Conservation (phyloP, 2,888 invertebrate genomes). For the Rotaria sp. region DNA sequence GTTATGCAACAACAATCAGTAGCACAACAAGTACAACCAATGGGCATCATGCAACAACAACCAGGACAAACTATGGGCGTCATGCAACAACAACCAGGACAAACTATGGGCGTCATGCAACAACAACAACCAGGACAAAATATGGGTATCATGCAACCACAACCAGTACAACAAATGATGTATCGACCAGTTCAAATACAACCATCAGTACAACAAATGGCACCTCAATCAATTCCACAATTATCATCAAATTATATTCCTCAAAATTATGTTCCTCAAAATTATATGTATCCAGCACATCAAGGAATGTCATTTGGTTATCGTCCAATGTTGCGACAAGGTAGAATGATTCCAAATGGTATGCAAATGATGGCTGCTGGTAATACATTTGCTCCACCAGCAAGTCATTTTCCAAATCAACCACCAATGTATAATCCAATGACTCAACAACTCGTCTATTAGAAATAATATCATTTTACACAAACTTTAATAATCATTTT, state of each 20-base stretch:
- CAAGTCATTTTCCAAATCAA: background rate
- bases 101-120: background rate
- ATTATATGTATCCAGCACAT: background rate
- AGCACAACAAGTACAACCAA: background rate
- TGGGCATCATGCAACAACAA: background rate
- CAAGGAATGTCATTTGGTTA: conserved; percentile 11
- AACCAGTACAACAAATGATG: background rate
- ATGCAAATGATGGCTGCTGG: background rate
- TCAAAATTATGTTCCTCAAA: background rate
- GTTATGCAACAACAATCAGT: background rate
- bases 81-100: background rate
- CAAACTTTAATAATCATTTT: background rate
- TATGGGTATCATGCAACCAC: background rate
- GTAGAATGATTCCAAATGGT: background rate
- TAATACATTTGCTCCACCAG: background rate
- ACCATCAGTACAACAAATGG: background rate
- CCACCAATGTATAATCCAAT: background rate
- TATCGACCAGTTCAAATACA: background rate
- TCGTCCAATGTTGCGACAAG: conserved; percentile 22
- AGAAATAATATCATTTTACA: background rate
- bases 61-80: background rate
- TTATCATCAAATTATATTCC: background rate
- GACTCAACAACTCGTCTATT: background rate
- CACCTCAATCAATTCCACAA: background rate
- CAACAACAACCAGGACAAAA: background rate